Evolutionary conservation across 2,888 invertebrate species (phyloP).

Genomic region (Limulus polyphemus): DNA sequence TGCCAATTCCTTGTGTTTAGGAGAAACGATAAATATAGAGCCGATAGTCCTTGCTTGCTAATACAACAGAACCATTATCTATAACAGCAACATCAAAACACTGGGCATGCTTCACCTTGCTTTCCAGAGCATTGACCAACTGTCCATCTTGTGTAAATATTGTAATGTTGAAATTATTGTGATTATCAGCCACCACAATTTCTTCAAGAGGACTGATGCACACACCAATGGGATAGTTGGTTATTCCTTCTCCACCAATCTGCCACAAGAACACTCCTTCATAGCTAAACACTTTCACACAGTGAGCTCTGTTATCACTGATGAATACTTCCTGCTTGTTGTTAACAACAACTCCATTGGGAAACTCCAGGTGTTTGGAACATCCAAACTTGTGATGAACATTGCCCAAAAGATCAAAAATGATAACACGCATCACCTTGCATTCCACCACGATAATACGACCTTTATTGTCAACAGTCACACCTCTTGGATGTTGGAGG

Average conservation of each 20-base stretch:
- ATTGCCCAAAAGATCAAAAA: slow-evolving; percentile 95
- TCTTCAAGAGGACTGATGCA: slow-evolving; percentile 95
- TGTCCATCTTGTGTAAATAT: slow-evolving; percentile 97
- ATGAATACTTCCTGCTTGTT: slow-evolving; percentile 99
- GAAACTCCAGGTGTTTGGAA: slow-evolving; percentile 97
- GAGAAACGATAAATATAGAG: slow-evolving; percentile 98
- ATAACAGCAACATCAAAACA: slow-evolving; percentile 98
- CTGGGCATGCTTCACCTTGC: slow-evolving; percentile 98
- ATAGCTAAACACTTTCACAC: slow-evolving; percentile 98
- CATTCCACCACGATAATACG: slow-evolving; percentile 99
- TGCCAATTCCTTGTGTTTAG: slow-evolving; percentile 27
- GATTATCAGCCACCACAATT: slow-evolving; percentile 97
- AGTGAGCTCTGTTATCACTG: slow-evolving; percentile 98
- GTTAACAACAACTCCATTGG: slow-evolving; percentile 98
- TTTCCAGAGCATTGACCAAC: slow-evolving; percentile 93
- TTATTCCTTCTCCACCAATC: slow-evolving; percentile 97
- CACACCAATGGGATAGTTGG: slow-evolving; percentile 98
- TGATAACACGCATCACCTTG: slow-evolving; percentile 97
- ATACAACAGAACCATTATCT: slow-evolving; percentile 96
- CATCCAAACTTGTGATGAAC: slow-evolving; percentile 95
- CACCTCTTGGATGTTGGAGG: slow-evolving; percentile 94
- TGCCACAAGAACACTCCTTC: slow-evolving; percentile 91
- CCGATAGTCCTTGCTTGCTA: slow-evolving; percentile 98
- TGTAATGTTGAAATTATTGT: slow-evolving; percentile 98
- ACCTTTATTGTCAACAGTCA: slow-evolving; percentile 96